A percentile compares a stretch with the other conserved stretches of the same genome.
Evolutionary conservation across 2,113 vertebrate species (phyloP).

Genomic region (Hipposideros armiger): DNA sequence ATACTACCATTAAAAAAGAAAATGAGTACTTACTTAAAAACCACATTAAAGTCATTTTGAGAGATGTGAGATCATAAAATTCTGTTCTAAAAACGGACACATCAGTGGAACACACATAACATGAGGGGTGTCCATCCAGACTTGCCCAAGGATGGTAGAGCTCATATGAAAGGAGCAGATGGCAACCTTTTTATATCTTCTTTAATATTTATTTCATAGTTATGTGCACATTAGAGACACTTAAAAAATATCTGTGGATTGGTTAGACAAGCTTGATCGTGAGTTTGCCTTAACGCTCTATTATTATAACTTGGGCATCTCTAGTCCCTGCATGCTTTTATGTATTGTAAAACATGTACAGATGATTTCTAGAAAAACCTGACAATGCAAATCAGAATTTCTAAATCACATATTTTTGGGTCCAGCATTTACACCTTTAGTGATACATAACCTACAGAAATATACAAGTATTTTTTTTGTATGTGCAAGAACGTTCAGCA

Average conservation of each 20-base stretch:
- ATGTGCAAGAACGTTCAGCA: background rate
- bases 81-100: slow-evolving; percentile 56
- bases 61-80: slow-evolving; percentile 52
- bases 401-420: background rate
- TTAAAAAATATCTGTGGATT: background rate
- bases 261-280: background rate
- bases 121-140: background rate
- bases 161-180: background rate
- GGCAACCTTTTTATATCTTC: background rate
- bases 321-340: background rate
- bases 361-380: background rate
- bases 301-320: background rate
- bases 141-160: background rate
- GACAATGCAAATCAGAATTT: background rate
- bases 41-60: slow-evolving; percentile 66
- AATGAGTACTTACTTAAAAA: slow-evolving; percentile 62
- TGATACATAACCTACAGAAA: background rate
- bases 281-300: background rate
- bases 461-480: background rate
- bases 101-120: background rate
- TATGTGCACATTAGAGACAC: background rate
- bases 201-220: background rate
- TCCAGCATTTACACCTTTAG: background rate
- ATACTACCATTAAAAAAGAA: slow-evolving; percentile 61
- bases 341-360: background rate